Percentiles rank a stretch among this genome's conserved stretches.
Evolutionary conservation across 2,888 invertebrate genomes (phyloP).

Genomic region (Parapristionchus giblindavisi): DNA sequence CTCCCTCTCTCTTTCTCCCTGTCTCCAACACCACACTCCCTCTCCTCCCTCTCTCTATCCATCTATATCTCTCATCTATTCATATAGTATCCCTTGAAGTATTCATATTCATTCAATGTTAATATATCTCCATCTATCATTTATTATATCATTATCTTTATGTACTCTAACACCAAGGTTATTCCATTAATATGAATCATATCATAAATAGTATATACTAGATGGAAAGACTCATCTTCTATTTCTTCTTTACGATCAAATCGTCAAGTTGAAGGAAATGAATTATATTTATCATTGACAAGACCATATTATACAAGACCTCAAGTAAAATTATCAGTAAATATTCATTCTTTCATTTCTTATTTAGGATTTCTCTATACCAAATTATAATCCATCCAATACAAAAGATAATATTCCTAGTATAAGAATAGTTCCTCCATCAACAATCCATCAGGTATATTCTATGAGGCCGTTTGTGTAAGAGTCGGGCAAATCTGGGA

Average conservation of each 20-base stretch:
- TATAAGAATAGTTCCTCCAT: conserved; percentile 5
- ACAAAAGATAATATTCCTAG: too few species aligned
- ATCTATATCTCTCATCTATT: conserved; percentile 10
- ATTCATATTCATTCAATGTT: background rate
- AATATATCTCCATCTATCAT: conserved; percentile 16
- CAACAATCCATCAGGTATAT: conserved; percentile 11
- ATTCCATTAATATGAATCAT: too few species aligned
- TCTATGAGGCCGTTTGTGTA: too few species aligned
- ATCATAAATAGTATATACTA: too few species aligned
- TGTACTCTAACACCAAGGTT: too few species aligned
- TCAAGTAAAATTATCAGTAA: background rate
- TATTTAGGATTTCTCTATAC: conserved; percentile 31
- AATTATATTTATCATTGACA: background rate
- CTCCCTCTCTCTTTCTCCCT: conserved; percentile 4
- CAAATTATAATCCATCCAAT: conserved; percentile 9
- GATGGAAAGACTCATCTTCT: conserved; percentile 25
- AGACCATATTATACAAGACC: conserved; percentile 30
- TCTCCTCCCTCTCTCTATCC: conserved; percentile 2
- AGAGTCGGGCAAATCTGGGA: too few species aligned
- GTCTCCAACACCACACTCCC: background rate
- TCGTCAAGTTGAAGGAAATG: background rate
- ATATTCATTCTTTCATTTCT: background rate
- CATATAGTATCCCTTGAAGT: background rate
- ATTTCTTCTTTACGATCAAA: background rate
- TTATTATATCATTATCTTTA: background rate